phyloP scores from a whole-genome alignment of 1,140 invertebrate genomes.

The Hyposmocoma kahamanoa region DNA sequence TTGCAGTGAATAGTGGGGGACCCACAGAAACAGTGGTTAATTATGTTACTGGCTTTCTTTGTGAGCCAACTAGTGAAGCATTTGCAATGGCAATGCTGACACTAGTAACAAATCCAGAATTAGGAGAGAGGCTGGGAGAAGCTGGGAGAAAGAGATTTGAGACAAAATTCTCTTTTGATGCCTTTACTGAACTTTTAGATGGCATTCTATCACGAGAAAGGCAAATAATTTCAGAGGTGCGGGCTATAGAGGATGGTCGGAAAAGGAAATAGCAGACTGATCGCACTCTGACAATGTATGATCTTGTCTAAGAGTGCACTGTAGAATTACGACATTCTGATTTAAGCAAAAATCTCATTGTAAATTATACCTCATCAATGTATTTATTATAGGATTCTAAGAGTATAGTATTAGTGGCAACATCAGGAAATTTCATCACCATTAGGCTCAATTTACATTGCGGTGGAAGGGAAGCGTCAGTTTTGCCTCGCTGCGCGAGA shows the following conservation, averaged over 20 bases:
- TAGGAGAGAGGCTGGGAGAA: constrained; percentile 79
- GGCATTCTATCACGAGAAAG: constrained; percentile 72
- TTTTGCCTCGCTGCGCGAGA: too few relatives aligned
- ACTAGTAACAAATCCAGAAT: constrained; percentile 76
- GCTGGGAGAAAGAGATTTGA: constrained; percentile 82
- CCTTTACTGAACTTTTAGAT: constrained; percentile 82
- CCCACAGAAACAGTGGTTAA: constrained; percentile 94
- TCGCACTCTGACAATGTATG: constrained; percentile 62
- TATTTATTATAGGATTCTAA: too few relatives aligned
- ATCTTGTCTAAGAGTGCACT: constrained; percentile 66
- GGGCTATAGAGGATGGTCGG: constrained; percentile 54
- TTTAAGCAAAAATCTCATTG: too few relatives aligned
- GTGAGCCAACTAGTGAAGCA: constrained; percentile 77
- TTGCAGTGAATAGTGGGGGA: constrained; percentile 96
- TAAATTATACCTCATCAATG: too few relatives aligned
- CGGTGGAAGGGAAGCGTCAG: too few relatives aligned
- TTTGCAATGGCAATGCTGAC: constrained; percentile 88
- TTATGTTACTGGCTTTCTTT: constrained; percentile 92
- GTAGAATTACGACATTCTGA: too few relatives aligned
- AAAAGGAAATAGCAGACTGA: constrained; percentile 61
- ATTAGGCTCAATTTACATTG: too few relatives aligned
- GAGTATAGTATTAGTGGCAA: too few relatives aligned
- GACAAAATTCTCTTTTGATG: constrained; percentile 86
- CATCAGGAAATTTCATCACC: too few relatives aligned
- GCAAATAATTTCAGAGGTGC: constrained; percentile 51